A percentile compares a stretch with the other conserved stretches of the same genome.
Evolutionary conservation across 2,797 vertebrate genomes (phyloP).

Genomic region (Calcarius lapponicus): DNA sequence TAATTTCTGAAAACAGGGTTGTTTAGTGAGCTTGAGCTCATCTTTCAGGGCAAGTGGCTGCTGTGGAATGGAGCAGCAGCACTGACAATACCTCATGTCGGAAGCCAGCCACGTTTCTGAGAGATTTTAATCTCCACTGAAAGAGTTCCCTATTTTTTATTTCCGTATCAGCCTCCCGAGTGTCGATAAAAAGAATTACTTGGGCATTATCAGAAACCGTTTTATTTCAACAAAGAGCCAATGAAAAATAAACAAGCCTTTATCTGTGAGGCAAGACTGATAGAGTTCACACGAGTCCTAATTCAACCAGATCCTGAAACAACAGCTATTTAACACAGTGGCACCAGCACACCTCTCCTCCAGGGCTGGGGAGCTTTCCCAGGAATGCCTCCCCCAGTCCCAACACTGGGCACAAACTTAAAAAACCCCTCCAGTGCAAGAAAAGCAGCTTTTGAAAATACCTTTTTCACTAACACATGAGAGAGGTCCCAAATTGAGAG

Average conservation of each 20-base stretch:
- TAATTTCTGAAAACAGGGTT: background rate
- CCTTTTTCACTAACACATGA: background rate
- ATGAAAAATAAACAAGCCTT: constrained; percentile 75
- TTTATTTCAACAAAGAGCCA: constrained; percentile 73
- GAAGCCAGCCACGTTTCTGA: constrained; percentile 41
- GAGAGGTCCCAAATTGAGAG: background rate
- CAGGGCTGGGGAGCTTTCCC: background rate
- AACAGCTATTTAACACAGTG: background rate
- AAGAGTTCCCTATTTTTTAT: constrained; percentile 73
- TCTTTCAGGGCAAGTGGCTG: background rate
- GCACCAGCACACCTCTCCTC: background rate
- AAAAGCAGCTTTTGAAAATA: background rate
- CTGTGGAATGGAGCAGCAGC: background rate
- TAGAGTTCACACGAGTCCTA: constrained; percentile 58
- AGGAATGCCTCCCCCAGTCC: background rate
- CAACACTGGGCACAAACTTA: background rate
- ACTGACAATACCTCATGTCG: background rate
- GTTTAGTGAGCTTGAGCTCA: background rate
- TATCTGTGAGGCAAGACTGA: constrained; percentile 72
- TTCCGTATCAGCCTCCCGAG: constrained; percentile 70
- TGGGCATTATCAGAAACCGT: constrained; percentile 75
- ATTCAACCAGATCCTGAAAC: constrained; percentile 74
- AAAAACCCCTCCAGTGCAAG: background rate
- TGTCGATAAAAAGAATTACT: constrained; percentile 80
- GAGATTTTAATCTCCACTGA: constrained; percentile 79